Evolutionary conservation across 2,113 vertebrate genomes (phyloP), one percentile per base, ranked within the genome.

Genomic region (Pedetes capensis): DNA sequence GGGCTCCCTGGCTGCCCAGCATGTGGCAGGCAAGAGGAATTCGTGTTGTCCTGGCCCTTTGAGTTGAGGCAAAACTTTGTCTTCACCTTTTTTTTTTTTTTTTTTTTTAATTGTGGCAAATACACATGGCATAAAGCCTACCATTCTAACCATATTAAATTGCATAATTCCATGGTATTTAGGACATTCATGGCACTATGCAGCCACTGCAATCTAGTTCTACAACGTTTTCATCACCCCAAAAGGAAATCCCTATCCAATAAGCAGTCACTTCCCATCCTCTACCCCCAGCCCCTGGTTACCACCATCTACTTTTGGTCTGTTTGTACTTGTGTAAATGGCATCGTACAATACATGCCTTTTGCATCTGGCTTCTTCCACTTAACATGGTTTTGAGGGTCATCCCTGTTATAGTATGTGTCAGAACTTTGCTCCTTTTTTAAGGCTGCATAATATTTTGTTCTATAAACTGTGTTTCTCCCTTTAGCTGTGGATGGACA

Each of bases 371-470:
- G 39, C 32, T 29, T 14, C 34, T 25, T 17, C 34, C 25, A 14
- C 91, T 39, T 0, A 22, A 47, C 23, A 3, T 14, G 32, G 12
- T 9, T 27, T 18, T 34, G 18, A 9, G n/a, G 44, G 2, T 27
- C 89, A 10, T 29, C 17, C 23, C 0, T 11, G 3, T 49, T 4
- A 4, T 1, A 4, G 32, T 16, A 3, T 8, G 29, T 13, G 5
- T 53, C 47, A 22, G 59, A 17, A 6, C 13, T n/a, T n/a, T n/a
- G n/a, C n/a, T n/a, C 18, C 53, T 18, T 7, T n/a, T 53, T 2
- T 25, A 2, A 47, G 51, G 39, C 42, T 0, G 3, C 7, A 12
- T 23, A 25, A 12, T 0, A 9, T 2, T 8, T 2, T 0, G 16
- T 20, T 0, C 39, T 27, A 14, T 23, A n/a, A 7, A 17, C 39